Conservation (phyloP, 2,113 vertebrate genomes). For the Callaeas wilsoni region DNA sequence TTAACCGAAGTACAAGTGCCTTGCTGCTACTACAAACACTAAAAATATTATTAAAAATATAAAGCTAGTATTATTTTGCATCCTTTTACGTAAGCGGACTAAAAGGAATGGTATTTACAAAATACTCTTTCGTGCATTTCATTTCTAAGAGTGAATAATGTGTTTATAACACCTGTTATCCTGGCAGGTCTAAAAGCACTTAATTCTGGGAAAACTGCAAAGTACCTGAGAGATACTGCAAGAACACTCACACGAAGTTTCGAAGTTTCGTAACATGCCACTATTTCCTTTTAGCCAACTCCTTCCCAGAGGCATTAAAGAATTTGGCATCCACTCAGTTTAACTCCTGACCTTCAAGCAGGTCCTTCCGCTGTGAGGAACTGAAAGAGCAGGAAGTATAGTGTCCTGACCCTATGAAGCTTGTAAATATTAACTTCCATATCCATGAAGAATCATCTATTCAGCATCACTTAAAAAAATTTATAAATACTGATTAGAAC, state of each 20-base stretch:
- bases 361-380: neutral
- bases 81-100: constrained; percentile 12
- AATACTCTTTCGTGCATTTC: neutral
- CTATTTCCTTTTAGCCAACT: neutral
- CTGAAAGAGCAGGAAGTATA: neutral
- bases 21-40: constrained; percentile 17
- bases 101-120: constrained; percentile 6
- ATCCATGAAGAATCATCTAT: neutral
- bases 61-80: neutral
- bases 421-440: neutral
- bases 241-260: neutral
- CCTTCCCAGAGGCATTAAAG: neutral
- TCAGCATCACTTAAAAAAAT: neutral
- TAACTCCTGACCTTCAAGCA: neutral
- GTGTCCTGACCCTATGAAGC: neutral
- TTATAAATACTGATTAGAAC: neutral
- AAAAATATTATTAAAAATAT: constrained; percentile 7
- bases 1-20: neutral
- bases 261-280: neutral
- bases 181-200: neutral
- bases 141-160: neutral
- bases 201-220: neutral
- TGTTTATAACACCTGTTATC: neutral
- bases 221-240: neutral
- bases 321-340: neutral